Conservation (phyloP, 2,888 invertebrate genomes). For the Napeogenes inachia region DNA sequence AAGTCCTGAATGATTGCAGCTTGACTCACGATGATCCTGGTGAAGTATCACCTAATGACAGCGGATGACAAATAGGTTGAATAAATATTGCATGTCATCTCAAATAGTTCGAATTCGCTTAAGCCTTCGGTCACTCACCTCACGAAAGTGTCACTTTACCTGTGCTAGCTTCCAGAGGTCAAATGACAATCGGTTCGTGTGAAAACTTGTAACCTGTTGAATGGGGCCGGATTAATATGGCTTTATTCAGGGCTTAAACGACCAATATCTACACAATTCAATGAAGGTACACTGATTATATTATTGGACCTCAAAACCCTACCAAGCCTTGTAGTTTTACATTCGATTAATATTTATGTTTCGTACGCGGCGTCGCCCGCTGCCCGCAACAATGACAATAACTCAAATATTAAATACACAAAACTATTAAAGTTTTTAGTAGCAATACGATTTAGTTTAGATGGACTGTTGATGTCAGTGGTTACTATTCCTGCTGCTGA, state of each 20-base stretch:
- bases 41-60: not conserved
- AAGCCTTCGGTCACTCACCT: conserved; percentile 1
- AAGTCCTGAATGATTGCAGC: too few relatives aligned
- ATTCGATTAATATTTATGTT: too few relatives aligned
- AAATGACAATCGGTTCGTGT: conserved; percentile 3
- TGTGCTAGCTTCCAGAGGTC: not conserved
- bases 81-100: conserved; percentile 1
- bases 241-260: not conserved
- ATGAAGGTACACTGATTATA: not conserved
- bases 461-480: too few relatives aligned
- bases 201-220: conserved; percentile 3
- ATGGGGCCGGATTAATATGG: conserved; percentile 2
- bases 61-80: not conserved
- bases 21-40: not conserved
- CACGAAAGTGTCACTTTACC: conserved; percentile 3
- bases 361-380: too few relatives aligned
- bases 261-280: not conserved
- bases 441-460: too few relatives aligned
- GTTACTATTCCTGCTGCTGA: too few relatives aligned
- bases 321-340: too few relatives aligned
- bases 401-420: too few relatives aligned
- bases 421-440: too few relatives aligned
- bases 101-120: conserved; percentile 1
- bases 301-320: not conserved
- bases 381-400: too few relatives aligned